Conservation (phyloP, 2,797 vertebrate species). For the Syncerus caffer region DNA sequence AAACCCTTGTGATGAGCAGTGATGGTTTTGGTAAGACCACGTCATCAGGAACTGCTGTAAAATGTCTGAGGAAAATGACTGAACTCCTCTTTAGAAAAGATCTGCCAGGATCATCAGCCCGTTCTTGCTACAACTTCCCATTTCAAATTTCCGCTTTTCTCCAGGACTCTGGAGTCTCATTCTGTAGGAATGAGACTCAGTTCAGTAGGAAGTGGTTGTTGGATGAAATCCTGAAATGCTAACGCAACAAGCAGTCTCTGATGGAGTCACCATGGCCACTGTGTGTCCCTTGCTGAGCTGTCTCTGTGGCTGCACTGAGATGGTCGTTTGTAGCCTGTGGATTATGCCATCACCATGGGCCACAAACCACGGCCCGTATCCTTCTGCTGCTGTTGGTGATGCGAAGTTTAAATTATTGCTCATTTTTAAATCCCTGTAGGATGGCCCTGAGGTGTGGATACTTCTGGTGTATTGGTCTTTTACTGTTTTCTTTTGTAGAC, state of each 20-base stretch:
- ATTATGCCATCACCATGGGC: background rate
- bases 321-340: background rate
- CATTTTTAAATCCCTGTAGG: background rate
- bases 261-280: background rate
- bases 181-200: background rate
- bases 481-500: background rate
- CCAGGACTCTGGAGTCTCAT: background rate
- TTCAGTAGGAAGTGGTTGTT: background rate
- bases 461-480: background rate
- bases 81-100: background rate
- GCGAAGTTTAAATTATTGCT: background rate
- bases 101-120: too few species aligned
- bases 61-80: background rate
- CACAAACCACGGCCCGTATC: background rate
- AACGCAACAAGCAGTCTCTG: background rate
- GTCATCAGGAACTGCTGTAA: background rate
- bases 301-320: background rate
- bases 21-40: background rate
- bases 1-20: background rate
- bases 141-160: background rate
- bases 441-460: background rate
- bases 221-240: background rate
- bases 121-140: background rate
- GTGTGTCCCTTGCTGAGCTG: rapidly evolving
- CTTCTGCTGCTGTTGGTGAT: background rate